phyloP scores from a whole-genome alignment of 2,113 vertebrate species.

The Aepyceros melampus region DNA sequence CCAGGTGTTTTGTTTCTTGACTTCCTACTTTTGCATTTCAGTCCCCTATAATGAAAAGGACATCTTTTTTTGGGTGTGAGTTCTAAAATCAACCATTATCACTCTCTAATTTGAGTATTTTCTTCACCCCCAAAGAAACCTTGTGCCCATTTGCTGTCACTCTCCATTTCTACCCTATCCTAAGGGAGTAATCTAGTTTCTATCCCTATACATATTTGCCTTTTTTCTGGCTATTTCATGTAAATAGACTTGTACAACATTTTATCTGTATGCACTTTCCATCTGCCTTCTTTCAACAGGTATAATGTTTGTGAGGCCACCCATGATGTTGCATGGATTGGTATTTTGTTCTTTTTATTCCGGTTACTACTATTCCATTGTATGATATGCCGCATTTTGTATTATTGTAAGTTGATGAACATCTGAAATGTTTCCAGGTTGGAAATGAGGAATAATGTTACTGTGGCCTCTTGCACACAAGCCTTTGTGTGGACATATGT shows the following conservation, averaged over 20 bases:
- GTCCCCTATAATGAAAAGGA: too few species aligned
- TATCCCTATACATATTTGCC: too few species aligned
- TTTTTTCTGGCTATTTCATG: background rate
- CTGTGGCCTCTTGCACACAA: background rate
- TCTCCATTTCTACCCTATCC: background rate
- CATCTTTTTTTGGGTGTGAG: too few species aligned
- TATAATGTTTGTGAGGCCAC: background rate
- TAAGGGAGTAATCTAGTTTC: accelerated
- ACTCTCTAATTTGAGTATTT: background rate
- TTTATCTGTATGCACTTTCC: accelerated
- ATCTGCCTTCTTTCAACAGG: background rate
- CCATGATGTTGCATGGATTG: accelerated
- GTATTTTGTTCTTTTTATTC: background rate
- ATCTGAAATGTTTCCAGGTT: background rate
- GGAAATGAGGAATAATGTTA: background rate
- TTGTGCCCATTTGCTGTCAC: accelerated
- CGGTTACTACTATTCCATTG: background rate
- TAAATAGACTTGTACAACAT: background rate
- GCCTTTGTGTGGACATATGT: background rate
- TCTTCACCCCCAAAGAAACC: background rate
- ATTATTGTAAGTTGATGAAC: background rate
- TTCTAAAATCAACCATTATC: background rate
- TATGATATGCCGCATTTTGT: accelerated
- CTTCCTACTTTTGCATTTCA: too few species aligned
- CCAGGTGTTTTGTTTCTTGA: too few species aligned